Evolutionary conservation across 2,797 vertebrate genomes (phyloP).

Genomic region (Euphonia xanthogaster): DNA sequence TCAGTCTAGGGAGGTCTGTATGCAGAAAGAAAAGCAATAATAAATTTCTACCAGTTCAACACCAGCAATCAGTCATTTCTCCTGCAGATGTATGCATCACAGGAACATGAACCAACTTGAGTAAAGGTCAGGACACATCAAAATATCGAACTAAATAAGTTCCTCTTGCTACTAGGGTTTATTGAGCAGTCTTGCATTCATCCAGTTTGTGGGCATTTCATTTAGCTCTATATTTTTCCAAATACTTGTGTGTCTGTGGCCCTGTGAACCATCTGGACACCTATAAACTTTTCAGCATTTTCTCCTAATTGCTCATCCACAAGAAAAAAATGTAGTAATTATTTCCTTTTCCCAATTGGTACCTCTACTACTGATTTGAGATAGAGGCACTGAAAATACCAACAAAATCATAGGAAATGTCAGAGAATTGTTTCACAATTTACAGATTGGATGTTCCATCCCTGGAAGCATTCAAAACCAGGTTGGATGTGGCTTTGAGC

Average conservation of each 20-base stretch:
- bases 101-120: background rate
- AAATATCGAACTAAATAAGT: background rate
- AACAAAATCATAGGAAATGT: background rate
- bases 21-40: background rate
- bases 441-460: background rate
- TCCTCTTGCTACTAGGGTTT: background rate
- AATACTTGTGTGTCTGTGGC: background rate
- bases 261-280: background rate
- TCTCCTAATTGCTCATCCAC: background rate
- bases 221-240: background rate
- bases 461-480: background rate
- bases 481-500: background rate
- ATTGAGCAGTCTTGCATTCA: background rate
- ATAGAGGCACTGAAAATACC: background rate
- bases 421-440: background rate
- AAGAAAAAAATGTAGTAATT: rapidly evolving
- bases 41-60: background rate
- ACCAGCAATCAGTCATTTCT: background rate
- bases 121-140: background rate
- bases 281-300: background rate
- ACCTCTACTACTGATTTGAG: background rate
- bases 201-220: background rate
- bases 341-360: background rate
- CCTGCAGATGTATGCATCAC: background rate
- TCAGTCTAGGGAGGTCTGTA: background rate